These are phyloP conservation scores for Coenonympha arcania DNA, from an alignment of 2,888 invertebrate genomes.

Conservation along the genomic window DNA sequence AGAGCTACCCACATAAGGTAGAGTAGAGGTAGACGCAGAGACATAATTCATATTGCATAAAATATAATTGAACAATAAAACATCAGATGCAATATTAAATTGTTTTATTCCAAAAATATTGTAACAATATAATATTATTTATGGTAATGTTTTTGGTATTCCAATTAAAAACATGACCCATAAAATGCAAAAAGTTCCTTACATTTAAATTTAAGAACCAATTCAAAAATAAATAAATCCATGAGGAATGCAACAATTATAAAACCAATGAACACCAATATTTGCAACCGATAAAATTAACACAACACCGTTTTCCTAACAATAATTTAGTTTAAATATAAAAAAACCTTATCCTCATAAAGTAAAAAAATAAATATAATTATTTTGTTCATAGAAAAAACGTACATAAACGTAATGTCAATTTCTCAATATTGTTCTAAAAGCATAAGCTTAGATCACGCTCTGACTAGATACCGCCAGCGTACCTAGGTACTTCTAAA, in stretches of 20 bases:
- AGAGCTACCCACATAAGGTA: too few relatives aligned
- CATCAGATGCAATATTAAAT: not conserved
- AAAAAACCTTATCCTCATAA: not conserved
- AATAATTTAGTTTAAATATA: not conserved
- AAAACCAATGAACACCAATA: constrained; percentile 1
- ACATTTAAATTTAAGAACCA: not conserved
- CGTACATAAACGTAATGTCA: too few relatives aligned
- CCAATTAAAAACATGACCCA: not conserved
- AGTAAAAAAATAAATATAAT: not conserved
- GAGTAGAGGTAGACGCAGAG: too few relatives aligned
- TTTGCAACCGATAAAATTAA: not conserved
- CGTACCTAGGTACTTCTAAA: too few relatives aligned
- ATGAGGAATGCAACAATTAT: constrained; percentile 2
- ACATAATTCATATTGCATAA: too few relatives aligned
- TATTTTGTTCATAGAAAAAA: not conserved
- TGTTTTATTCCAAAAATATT: constrained; percentile 57
- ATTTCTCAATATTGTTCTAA: too few relatives aligned
- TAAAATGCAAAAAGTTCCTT: not conserved
- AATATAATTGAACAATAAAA: constrained; percentile 12
- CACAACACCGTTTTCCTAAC: not conserved
- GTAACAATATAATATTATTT: constrained; percentile 36
- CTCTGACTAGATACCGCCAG: too few relatives aligned
- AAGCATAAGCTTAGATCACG: too few relatives aligned
- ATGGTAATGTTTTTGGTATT: constrained; percentile 20
- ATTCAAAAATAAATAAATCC: not conserved